Evolutionary conservation across 2,888 invertebrate species (phyloP), one percentile per base, ranked within the genome.

Genomic region (Cephus pygmeus): DNA sequence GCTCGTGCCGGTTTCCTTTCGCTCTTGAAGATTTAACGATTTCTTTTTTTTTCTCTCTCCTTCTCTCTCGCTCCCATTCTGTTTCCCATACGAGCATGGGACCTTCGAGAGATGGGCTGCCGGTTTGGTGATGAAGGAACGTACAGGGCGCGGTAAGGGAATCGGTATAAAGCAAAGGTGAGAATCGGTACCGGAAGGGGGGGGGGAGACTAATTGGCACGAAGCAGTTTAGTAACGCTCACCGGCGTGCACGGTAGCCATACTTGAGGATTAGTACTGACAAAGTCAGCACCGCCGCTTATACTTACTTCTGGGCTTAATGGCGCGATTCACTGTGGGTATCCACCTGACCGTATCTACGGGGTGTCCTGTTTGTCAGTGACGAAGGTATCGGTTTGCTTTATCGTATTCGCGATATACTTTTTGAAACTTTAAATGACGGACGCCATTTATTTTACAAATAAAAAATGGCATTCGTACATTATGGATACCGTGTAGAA

Each of bases 221-320:
- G 79, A 83, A 83, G 81, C 81, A 80, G 79, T 79, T 75, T 77
- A 76, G 76, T 79, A 73, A 73, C 73, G 33, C 15, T 69, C 31
- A 69, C 77, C 71, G 34, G 76, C 71, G 69, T 74, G 74, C 74
- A 74, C 36, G 74, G 74, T 74, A 74, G 74, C 74, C 35, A 30
- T 35, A 34, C 31, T 23, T 23, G 80, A 77, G 81, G 84, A 87
- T 86, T 84, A 86, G 81, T 80, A 81, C 83, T 84, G 85, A 86
- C 86, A 85, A 85, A 85, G 85, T 84, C 85, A 81, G 76, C 82
- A 76, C 74, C 76, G 79, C 81, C 71, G 31, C 71, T 69, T 34
- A 33, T 31, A 34, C 31, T 34, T 35, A 30, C n/a, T 74, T 12
- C 74, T 74, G 31, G 74, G 74, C 74, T 74, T 74, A 74, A 35